These are phyloP conservation scores for Clamator glandarius DNA, from an alignment of 2,797 vertebrate genomes.

Conservation along the genomic window DNA sequence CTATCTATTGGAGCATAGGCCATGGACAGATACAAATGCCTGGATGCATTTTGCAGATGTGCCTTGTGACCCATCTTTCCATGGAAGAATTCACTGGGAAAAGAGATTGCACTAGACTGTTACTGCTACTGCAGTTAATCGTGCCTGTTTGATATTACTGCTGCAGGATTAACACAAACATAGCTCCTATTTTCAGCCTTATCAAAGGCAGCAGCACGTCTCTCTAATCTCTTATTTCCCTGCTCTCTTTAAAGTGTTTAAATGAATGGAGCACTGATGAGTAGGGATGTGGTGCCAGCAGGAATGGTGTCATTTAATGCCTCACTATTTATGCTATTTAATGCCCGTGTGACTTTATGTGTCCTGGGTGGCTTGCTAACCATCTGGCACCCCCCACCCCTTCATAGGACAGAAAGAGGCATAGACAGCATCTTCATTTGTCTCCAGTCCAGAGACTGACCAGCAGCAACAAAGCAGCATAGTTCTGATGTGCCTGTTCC, in stretches of 20 bases:
- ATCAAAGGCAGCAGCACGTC: slow-evolving; percentile 65
- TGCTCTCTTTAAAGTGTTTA: slow-evolving; percentile 49
- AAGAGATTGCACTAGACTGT: slow-evolving; percentile 18
- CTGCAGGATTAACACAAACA: slow-evolving; percentile 58
- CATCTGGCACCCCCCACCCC: slow-evolving; percentile 50
- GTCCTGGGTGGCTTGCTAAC: slow-evolving; percentile 55
- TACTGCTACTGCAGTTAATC: slow-evolving; percentile 39
- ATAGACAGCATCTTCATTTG: slow-evolving; percentile 21
- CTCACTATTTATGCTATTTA: slow-evolving; percentile 50
- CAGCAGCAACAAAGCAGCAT: background rate
- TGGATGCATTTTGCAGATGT: slow-evolving; percentile 55
- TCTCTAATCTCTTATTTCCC: slow-evolving; percentile 62
- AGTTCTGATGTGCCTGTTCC: background rate
- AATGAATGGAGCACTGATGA: slow-evolving; percentile 62
- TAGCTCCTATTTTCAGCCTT: slow-evolving; percentile 53
- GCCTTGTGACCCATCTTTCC: slow-evolving; percentile 53
- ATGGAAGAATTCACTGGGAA: slow-evolving; percentile 28
- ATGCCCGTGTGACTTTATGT: slow-evolving; percentile 55
- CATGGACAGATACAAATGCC: background rate
- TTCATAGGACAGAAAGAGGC: slow-evolving; percentile 32
- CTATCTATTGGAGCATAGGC: slow-evolving; percentile 57
- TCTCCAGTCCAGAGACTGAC: slow-evolving; percentile 1
- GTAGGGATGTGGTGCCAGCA: slow-evolving; percentile 57
- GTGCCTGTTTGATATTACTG: slow-evolving; percentile 3
- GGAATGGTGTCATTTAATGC: slow-evolving; percentile 59